Conservation (phyloP, 2,888 invertebrate genomes). For the Gisinianus flammeolus region DNA sequence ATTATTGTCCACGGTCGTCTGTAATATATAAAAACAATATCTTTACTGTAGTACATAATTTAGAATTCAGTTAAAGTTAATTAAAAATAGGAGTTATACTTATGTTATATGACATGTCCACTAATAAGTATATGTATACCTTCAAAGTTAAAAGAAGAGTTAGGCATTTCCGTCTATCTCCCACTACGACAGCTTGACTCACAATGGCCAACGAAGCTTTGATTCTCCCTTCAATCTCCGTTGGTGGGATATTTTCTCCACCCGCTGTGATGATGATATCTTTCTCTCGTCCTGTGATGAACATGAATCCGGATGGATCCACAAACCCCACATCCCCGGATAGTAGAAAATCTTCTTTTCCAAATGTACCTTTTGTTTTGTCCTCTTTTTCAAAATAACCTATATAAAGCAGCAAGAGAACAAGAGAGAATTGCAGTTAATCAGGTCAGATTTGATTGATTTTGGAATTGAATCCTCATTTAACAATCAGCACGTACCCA, state of each 20-base stretch:
- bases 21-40: background rate
- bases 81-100: too few species aligned
- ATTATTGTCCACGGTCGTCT: background rate
- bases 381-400: too few species aligned
- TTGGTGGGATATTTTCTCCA: slow-evolving; percentile 88
- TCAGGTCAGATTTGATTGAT: too few species aligned
- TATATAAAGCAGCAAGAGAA: too few species aligned
- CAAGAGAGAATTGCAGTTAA: too few species aligned
- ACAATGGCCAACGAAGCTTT: slow-evolving; percentile 76
- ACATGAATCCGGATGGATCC: slow-evolving; percentile 76
- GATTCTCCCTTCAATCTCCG: slow-evolving; percentile 81
- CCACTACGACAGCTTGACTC: slow-evolving; percentile 83
- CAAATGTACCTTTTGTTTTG: slow-evolving; percentile 77
- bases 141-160: slow-evolving; percentile 82
- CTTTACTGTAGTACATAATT: background rate
- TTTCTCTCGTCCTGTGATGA: slow-evolving; percentile 73
- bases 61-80: background rate
- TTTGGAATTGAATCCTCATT: too few species aligned
- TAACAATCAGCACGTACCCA: too few species aligned
- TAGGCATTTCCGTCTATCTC: slow-evolving; percentile 85
- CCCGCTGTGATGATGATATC: slow-evolving; percentile 92
- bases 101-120: too few species aligned
- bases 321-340: slow-evolving; percentile 84
- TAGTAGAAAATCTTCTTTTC: slow-evolving; percentile 83
- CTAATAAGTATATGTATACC: slow-evolving; percentile 65